phyloP scores from a whole-genome alignment of 2,797 vertebrate genomes.

The Danio albolineatus region DNA sequence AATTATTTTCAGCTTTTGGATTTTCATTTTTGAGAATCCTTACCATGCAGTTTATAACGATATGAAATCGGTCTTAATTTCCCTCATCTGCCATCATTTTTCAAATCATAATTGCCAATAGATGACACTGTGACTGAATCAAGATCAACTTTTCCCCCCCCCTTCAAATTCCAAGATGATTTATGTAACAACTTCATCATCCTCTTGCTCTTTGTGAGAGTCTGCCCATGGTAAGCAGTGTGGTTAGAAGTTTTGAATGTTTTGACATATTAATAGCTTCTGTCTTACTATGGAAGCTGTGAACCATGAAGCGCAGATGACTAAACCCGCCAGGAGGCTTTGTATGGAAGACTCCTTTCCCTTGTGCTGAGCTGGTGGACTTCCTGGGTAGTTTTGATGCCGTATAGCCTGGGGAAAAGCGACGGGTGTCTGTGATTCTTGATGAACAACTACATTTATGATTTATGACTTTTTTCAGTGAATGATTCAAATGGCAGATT shows the following conservation, averaged over 20 bases:
- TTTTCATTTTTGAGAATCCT: neutral
- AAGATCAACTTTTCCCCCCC: constrained; percentile 27
- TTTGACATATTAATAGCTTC: constrained; percentile 81
- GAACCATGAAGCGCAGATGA: constrained; percentile 70
- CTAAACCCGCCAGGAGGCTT: constrained; percentile 75
- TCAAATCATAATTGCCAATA: constrained; percentile 46
- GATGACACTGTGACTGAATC: constrained; percentile 37
- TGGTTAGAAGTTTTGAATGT: constrained; percentile 73
- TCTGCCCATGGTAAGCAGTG: constrained; percentile 51
- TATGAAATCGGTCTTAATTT: constrained; percentile 42
- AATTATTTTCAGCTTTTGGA: neutral
- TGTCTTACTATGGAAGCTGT: constrained; percentile 72
- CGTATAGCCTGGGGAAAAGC: constrained; percentile 82
- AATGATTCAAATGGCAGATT: constrained; percentile 43
- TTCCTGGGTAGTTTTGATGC: constrained; percentile 65
- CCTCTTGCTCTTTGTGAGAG: constrained; percentile 37
- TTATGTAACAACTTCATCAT: constrained; percentile 54
- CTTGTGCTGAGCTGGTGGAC: constrained; percentile 59
- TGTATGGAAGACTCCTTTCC: constrained; percentile 63
- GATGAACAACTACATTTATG: constrained; percentile 84
- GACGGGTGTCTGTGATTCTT: constrained; percentile 83
- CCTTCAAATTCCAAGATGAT: constrained; percentile 60
- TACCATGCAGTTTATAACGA: neutral
- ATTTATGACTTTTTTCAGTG: constrained; percentile 59
- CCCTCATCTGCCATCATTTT: neutral